Percentiles rank a stretch among this genome's conserved stretches.
Conservation (phyloP, 2,113 vertebrate genomes). For the Nesogale talazaci region DNA sequence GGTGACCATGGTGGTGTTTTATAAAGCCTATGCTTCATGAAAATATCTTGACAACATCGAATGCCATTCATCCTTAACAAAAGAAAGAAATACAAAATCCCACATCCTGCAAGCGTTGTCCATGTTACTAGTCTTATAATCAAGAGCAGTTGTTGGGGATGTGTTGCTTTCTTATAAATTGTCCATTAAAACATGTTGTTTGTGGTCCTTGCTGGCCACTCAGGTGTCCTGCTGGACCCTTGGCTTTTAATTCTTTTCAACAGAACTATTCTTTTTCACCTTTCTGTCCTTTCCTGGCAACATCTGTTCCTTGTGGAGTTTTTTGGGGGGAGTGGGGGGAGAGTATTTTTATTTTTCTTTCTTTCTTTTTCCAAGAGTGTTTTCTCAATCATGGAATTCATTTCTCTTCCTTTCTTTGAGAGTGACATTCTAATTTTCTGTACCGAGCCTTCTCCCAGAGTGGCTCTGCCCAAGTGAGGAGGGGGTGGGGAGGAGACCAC, state of each 20-base stretch:
- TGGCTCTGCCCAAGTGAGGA: background rate
- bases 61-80: background rate
- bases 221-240: background rate
- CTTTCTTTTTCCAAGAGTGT: background rate
- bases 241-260: background rate
- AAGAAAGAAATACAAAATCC: background rate
- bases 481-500: accelerated
- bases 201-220: background rate
- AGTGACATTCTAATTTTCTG: slow-evolving; percentile 58
- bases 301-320: background rate
- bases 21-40: too few relatives aligned
- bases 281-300: slow-evolving; percentile 14
- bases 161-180: background rate
- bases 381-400: slow-evolving; percentile 33
- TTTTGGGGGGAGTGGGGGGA: background rate
- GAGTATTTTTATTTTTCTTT: too few relatives aligned
- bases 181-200: background rate
- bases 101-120: background rate
- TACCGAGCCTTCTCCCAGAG: background rate
- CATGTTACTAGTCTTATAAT: background rate
- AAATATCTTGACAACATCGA: background rate
- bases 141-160: background rate
- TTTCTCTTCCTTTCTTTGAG: slow-evolving; percentile 46
- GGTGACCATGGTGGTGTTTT: background rate
- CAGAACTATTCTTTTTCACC: background rate